Evolutionary conservation across 2,888 invertebrate genomes (phyloP), one percentile per base, ranked within the genome.

Genomic region (Polymixis flavicincta): DNA sequence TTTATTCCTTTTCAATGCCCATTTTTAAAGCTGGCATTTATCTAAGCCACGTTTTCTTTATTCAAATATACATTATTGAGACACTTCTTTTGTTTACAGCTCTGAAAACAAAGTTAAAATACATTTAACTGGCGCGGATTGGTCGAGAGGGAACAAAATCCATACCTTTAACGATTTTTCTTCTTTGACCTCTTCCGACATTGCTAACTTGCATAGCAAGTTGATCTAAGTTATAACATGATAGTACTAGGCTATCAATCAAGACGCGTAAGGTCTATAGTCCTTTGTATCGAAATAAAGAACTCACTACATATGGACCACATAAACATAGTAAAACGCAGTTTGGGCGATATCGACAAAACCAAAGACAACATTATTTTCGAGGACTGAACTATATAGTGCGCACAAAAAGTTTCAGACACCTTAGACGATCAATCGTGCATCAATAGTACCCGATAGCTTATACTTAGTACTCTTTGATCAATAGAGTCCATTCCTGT

Each of bases 21-120:
- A 65, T 28, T 22, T 25, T 45, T 8, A 25, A 66, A 52, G 14
- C 42, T 28, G 42, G 19, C 67, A 83, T 54, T 72, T 72, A 32
- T 83, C 75, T 84, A 9, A 32, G 7, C 22, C n/a, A 50, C 11
- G 19, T 45, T 45, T 82, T 76, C 78, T 70, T n/a, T 55, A 57
- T 66, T 70, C 5, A 82, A 76, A 55, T 32, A 17, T 8, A 50
- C n/a, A 55, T 28, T 42, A 45, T 37, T 0, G 6, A 19, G 13
- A 14, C n/a, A 14, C 4, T 37, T 60, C 5, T 28, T 54, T 71
- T 60, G 25, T 37, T 79, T 52, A 45, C 17, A 52, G 22, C 32
- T 52, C 2, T 54, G 14, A 45, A 45, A 69, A 25, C 0, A 45
- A 71, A 17, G n/a, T 17, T n/a, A 19, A n/a, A n/a, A 48, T 37